Evolutionary conservation across 2,797 vertebrate species (phyloP).

Genomic region (Zenarchopterus dispar): DNA sequence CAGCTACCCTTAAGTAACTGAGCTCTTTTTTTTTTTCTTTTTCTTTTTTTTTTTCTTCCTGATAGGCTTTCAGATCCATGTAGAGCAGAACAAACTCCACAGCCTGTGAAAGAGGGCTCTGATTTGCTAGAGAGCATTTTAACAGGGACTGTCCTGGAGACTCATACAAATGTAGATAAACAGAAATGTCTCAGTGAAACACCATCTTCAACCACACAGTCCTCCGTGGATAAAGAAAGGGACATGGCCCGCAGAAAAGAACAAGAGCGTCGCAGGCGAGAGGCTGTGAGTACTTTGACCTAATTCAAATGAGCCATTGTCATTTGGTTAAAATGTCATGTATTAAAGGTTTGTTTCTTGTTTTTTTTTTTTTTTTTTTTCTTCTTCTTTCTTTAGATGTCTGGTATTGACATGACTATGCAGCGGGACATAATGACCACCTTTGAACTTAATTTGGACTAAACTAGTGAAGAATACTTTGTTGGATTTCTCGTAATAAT

Average conservation of each 20-base stretch:
- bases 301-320: background rate
- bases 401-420: conserved; percentile 88
- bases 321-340: background rate
- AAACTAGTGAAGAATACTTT: conserved; percentile 7
- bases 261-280: conserved; percentile 89
- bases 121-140: conserved; percentile 53
- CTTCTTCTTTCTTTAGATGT: conserved; percentile 80
- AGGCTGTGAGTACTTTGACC: conserved; percentile 84
- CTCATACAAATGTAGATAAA: conserved; percentile 43
- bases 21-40: conserved; percentile 6
- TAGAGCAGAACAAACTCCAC: conserved; percentile 28
- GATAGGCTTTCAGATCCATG: conserved; percentile 35
- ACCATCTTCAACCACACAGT: conserved; percentile 37
- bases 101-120: conserved; percentile 44
- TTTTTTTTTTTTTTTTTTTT: conserved; percentile 46
- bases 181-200: conserved; percentile 33
- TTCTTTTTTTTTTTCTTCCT: too few species aligned
- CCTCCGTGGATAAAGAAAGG: conserved; percentile 70
- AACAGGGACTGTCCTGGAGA: conserved; percentile 46
- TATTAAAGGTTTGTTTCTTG: conserved; percentile 16
- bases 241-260: conserved; percentile 88
- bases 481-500: too few species aligned
- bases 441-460: conserved; percentile 90
- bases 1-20: conserved; percentile 8
- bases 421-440: conserved; percentile 91